Evolutionary conservation across 2,888 invertebrate species (phyloP).

Genomic region (Phaedon cochleariae): DNA sequence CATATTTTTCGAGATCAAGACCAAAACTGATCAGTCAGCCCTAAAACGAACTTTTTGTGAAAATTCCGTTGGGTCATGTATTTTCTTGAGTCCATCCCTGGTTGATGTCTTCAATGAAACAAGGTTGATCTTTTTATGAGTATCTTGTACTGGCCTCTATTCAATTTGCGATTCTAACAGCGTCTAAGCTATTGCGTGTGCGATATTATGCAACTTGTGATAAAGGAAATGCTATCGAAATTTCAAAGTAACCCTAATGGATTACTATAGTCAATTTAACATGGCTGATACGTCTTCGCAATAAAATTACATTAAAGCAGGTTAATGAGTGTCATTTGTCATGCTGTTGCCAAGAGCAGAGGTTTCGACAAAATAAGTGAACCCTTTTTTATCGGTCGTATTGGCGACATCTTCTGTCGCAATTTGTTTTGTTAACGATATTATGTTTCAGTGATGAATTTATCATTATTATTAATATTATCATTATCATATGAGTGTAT

Average conservation of each 20-base stretch:
- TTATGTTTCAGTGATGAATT: too few relatives aligned
- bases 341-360: background rate
- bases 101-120: background rate
- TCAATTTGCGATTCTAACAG: conserved; percentile 26
- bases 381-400: background rate
- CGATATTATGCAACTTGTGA: conserved; percentile 27
- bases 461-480: too few relatives aligned
- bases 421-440: too few relatives aligned
- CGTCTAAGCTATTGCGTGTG: conserved; percentile 29
- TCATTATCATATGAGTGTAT: too few relatives aligned
- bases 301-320: conserved; percentile 44
- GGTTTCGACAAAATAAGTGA: background rate
- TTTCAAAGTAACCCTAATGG: conserved; percentile 32
- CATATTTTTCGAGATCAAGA: too few relatives aligned
- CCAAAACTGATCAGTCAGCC: too few relatives aligned
- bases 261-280: conserved; percentile 36
- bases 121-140: background rate
- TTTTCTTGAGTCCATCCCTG: background rate
- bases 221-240: conserved; percentile 36
- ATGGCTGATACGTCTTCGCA: conserved; percentile 46
- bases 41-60: too few relatives aligned
- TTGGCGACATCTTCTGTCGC: background rate
- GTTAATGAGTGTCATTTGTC: conserved; percentile 47
- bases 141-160: background rate
- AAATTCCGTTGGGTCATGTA: background rate